These are phyloP conservation scores for Anthonomus grandis DNA, from an alignment of 1,140 invertebrate species.

Conservation along the genomic window DNA sequence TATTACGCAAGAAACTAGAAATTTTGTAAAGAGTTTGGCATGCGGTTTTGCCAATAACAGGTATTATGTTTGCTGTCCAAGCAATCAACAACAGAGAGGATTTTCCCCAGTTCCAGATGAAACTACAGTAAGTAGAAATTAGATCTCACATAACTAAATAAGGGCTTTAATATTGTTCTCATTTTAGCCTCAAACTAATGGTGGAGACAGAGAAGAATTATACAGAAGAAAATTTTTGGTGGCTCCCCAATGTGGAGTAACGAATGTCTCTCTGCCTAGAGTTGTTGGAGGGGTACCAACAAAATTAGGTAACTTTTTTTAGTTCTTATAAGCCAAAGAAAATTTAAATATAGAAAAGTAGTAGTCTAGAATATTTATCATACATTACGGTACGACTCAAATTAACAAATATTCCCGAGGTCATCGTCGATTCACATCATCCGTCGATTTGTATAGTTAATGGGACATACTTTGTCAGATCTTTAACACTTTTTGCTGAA, in stretches of 20 bases:
- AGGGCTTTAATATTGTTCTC: no score
- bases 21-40: conserved; percentile 42
- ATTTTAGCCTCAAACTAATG: no score
- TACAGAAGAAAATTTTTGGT: conserved; percentile 8
- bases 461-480: no score
- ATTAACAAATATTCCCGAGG: no score
- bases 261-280: conserved; percentile 37
- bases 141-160: neutral
- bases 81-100: conserved; percentile 8
- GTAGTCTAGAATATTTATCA: no score
- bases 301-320: conserved; percentile 37
- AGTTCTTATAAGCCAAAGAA: neutral
- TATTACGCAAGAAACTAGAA: conserved; percentile 24
- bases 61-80: conserved; percentile 57
- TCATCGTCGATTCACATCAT: no score
- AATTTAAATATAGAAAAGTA: neutral
- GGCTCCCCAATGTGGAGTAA: conserved; percentile 46
- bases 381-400: no score
- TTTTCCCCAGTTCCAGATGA: no score
- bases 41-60: conserved; percentile 54
- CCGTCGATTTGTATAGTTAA: no score
- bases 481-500: no score
- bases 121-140: neutral
- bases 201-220: no score
- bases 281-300: conserved; percentile 50